phyloP scores from a whole-genome alignment of 1,140 invertebrate genomes.

The Philopotamus ludificatus region DNA sequence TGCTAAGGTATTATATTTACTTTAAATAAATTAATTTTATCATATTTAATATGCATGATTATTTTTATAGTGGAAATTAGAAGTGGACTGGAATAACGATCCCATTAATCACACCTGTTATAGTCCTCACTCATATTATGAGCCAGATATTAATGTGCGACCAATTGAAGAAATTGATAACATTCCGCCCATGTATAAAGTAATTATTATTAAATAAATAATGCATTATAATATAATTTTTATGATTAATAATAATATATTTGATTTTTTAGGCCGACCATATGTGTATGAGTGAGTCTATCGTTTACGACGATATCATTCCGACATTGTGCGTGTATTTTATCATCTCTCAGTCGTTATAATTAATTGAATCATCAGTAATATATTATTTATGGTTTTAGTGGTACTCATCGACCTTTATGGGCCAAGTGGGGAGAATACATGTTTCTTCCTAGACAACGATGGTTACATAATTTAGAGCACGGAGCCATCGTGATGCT shows the following conservation, averaged over 20 bases:
- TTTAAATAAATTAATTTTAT: conserved; percentile 25
- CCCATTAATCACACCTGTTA: conserved; percentile 67
- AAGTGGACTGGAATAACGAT: conserved; percentile 70
- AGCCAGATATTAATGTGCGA: conserved; percentile 52
- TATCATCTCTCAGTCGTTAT: conserved; percentile 10
- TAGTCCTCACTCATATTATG: conserved; percentile 50
- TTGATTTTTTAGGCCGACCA: conserved; percentile 60
- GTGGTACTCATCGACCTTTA: conserved; percentile 76
- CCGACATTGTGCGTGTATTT: conserved; percentile 63
- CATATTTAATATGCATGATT: conserved; percentile 24
- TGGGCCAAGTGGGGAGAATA: conserved; percentile 86
- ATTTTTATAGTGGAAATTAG: conserved; percentile 62
- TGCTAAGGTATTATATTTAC: conserved; percentile 59
- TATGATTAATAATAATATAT: conserved; percentile 4
- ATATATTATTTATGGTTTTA: conserved; percentile 46
- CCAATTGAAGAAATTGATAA: conserved; percentile 60
- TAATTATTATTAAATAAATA: conserved; percentile 47
- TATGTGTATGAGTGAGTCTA: conserved; percentile 68
- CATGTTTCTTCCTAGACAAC: conserved; percentile 73
- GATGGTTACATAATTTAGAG: conserved; percentile 85
- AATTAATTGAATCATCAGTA: neutral
- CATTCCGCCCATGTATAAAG: conserved; percentile 62
- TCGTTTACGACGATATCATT: conserved; percentile 64
- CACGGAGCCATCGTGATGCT: conserved; percentile 83
- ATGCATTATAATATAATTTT: conserved; percentile 29